Percentiles rank a stretch among this genome's conserved stretches.
phyloP scores from a whole-genome alignment of 2,888 invertebrate species.

The Aplocera efformata region DNA sequence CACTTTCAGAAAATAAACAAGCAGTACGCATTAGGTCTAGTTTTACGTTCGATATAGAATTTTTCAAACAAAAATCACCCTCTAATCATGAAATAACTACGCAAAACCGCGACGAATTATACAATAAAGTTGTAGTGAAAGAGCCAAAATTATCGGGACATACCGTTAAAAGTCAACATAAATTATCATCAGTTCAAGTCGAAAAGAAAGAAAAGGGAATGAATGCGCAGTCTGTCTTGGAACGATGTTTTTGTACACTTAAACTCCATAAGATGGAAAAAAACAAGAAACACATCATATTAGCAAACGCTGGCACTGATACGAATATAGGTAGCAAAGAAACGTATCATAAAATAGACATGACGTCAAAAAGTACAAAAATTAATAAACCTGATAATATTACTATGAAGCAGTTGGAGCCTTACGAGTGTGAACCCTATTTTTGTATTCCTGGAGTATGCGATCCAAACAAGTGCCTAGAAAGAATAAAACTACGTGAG shows the following conservation, averaged over 20 bases:
- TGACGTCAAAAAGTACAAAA: conserved; percentile 8
- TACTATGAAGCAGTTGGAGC: conserved; percentile 16
- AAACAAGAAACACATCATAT: conserved; percentile 4
- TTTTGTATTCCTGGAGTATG: conserved; percentile 38
- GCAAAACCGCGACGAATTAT: background rate
- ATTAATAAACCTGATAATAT: conserved; percentile 8
- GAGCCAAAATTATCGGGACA: background rate
- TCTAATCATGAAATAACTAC: background rate
- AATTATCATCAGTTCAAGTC: background rate
- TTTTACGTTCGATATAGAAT: conserved; percentile 29
- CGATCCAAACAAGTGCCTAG: conserved; percentile 35
- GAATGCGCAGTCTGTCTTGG: conserved; percentile 5
- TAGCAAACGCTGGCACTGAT: conserved; percentile 10
- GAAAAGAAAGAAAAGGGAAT: background rate
- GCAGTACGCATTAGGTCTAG: conserved; percentile 25
- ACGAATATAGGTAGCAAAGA: conserved; percentile 18
- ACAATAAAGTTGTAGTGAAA: background rate
- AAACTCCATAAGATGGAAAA: conserved; percentile 23
- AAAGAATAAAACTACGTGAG: conserved; percentile 22
- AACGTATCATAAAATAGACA: conserved; percentile 3
- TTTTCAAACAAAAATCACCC: conserved; percentile 25
- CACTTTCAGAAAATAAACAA: conserved; percentile 15
- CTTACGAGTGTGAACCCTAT: conserved; percentile 39
- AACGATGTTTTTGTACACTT: conserved; percentile 32
- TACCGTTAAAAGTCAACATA: background rate